Evolutionary conservation across 2,113 vertebrate genomes (phyloP).

Genomic region (Boleophthalmus pectinirostris): DNA sequence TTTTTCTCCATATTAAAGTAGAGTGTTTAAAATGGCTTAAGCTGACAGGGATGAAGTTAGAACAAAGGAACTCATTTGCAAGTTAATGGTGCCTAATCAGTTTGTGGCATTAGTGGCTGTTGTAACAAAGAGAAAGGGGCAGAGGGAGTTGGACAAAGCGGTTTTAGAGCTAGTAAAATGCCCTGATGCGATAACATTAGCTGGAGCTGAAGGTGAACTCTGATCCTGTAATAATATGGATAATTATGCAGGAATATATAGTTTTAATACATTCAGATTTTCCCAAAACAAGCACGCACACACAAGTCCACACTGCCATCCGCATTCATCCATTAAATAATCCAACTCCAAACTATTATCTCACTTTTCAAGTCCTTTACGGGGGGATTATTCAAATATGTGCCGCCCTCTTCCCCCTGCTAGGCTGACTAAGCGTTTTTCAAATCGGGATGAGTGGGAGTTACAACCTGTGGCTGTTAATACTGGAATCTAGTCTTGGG

Average conservation of each 20-base stretch:
- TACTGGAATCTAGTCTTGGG: slow-evolving; percentile 50
- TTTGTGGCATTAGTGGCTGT: slow-evolving; percentile 59
- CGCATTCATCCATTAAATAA: slow-evolving; percentile 42
- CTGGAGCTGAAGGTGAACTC: slow-evolving; percentile 58
- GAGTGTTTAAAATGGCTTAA: slow-evolving; percentile 50
- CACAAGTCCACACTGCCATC: slow-evolving; percentile 15
- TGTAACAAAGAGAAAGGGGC: slow-evolving; percentile 59
- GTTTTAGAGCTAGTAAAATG: slow-evolving; percentile 53
- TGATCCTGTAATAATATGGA: slow-evolving; percentile 39
- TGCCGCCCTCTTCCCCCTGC: slow-evolving; percentile 21
- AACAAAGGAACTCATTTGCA: slow-evolving; percentile 70
- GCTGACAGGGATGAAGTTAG: slow-evolving; percentile 57
- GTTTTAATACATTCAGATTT: slow-evolving; percentile 45
- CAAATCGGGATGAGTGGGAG: slow-evolving; percentile 54
- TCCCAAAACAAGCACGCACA: slow-evolving; percentile 28
- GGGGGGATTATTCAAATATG: slow-evolving; percentile 50
- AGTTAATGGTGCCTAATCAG: slow-evolving; percentile 70
- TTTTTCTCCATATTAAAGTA: slow-evolving; percentile 28
- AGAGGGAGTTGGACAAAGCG: slow-evolving; percentile 65
- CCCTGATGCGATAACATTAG: slow-evolving; percentile 56
- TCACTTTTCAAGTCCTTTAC: slow-evolving; percentile 31
- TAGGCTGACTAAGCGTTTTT: slow-evolving; percentile 47
- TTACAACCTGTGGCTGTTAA: slow-evolving; percentile 59
- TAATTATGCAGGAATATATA: slow-evolving; percentile 45
- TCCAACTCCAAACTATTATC: slow-evolving; percentile 38